phyloP scores from a whole-genome alignment of 2,797 vertebrate genomes.

The Notoglanidium macrostoma region DNA sequence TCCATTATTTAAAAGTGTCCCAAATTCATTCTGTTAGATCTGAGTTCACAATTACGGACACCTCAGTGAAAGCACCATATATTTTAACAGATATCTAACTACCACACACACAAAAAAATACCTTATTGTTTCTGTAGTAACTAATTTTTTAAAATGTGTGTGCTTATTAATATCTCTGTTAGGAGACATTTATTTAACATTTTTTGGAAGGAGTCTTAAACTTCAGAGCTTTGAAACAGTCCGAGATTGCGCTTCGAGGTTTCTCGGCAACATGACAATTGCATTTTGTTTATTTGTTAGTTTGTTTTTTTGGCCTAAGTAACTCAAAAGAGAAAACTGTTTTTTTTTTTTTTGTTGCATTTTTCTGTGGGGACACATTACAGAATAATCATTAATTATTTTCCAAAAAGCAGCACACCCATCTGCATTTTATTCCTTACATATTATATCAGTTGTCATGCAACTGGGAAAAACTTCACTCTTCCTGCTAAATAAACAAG shows the following conservation, averaged over 20 bases:
- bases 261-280: background rate
- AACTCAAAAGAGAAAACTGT: background rate
- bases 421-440: background rate
- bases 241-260: background rate
- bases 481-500: background rate
- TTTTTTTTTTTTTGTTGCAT: background rate
- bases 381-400: background rate
- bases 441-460: background rate
- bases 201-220: background rate
- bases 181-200: background rate
- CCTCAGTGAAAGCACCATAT: background rate
- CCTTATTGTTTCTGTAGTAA: background rate
- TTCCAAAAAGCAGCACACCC: background rate
- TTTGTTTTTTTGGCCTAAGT: background rate
- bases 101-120: background rate
- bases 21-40: background rate
- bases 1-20: background rate
- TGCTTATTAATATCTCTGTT: background rate
- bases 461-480: background rate
- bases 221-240: background rate
- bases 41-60: background rate
- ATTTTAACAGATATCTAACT: background rate
- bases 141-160: background rate
- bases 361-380: background rate
- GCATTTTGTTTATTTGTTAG: background rate